Percentiles rank a stretch among this genome's conserved stretches.
These are phyloP conservation scores for Ptilodon capucinus DNA, from an alignment of 2,888 invertebrate species.

Conservation along the genomic window DNA sequence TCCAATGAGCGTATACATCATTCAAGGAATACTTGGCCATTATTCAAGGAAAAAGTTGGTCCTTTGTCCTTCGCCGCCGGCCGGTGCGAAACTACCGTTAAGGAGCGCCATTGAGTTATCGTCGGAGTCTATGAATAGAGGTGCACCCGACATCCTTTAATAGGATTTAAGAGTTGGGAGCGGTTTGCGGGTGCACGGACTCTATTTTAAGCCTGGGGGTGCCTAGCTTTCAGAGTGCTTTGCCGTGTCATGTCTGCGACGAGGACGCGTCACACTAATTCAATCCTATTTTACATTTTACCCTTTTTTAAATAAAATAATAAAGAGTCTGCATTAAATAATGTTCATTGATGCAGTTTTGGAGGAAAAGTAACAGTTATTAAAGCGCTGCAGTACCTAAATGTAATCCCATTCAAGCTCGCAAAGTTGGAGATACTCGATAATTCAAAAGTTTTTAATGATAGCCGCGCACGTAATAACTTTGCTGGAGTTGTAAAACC, in stretches of 20 bases:
- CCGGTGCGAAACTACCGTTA: constrained; percentile 18
- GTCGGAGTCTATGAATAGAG: constrained; percentile 51
- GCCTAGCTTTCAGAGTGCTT: constrained; percentile 67
- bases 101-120: constrained; percentile 33
- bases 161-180: constrained; percentile 65
- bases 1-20: no score
- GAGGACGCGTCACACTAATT: constrained; percentile 26
- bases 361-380: not conserved
- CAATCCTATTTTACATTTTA: constrained; percentile 20
- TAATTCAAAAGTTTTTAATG: constrained; percentile 30
- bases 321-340: not conserved
- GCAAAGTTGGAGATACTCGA: constrained; percentile 13
- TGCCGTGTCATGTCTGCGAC: constrained; percentile 55
- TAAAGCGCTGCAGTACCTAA: not conserved
- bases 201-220: constrained; percentile 61
- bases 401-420: not conserved
- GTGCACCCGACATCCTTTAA: constrained; percentile 47
- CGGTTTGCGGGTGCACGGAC: constrained; percentile 54
- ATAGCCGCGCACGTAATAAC: constrained; percentile 23
- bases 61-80: constrained; percentile 22
- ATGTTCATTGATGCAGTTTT: not conserved
- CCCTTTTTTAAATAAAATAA: not conserved
- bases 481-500: constrained; percentile 27
- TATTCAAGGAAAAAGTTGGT: constrained; percentile 34
- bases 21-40: constrained; percentile 22